A percentile compares a stretch with the other conserved stretches of the same genome.
These are phyloP conservation scores for Crioceris asparagi DNA, from an alignment of 2,888 invertebrate species.

Conservation along the genomic window DNA sequence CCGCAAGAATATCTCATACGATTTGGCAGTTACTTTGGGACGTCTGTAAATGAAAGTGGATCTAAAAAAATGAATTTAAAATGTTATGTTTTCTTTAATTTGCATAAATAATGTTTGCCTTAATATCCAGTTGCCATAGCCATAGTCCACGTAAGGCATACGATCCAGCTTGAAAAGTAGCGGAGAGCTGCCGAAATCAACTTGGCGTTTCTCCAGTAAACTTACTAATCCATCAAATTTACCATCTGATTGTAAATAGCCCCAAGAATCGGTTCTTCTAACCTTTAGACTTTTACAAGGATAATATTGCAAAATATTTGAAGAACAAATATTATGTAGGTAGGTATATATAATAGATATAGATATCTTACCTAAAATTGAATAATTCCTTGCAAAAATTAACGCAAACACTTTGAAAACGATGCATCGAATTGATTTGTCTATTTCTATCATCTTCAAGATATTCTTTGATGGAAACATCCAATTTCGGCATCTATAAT, in stretches of 20 bases:
- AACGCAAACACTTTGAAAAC: slow-evolving; percentile 50
- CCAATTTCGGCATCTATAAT: slow-evolving; percentile 36
- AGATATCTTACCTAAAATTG: slow-evolving; percentile 55
- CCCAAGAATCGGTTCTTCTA: slow-evolving; percentile 49
- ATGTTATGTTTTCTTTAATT: background rate
- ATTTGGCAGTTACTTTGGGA: slow-evolving; percentile 48
- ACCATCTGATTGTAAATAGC: slow-evolving; percentile 47
- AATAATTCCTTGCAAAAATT: slow-evolving; percentile 51
- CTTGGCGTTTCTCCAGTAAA: slow-evolving; percentile 39
- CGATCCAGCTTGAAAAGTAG: slow-evolving; percentile 54
- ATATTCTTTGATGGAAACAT: slow-evolving; percentile 41
- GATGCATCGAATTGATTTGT: slow-evolving; percentile 51
- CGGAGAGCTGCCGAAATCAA: slow-evolving; percentile 59
- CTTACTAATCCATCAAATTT: slow-evolving; percentile 56
- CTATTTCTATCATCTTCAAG: slow-evolving; percentile 41
- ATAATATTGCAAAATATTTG: no score
- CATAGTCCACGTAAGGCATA: slow-evolving; percentile 35
- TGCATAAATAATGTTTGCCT: slow-evolving; percentile 35
- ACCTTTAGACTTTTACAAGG: slow-evolving; percentile 38
- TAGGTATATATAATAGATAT: background rate
- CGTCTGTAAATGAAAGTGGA: slow-evolving; percentile 58
- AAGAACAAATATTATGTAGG: background rate
- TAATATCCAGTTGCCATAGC: slow-evolving; percentile 50
- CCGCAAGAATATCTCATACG: slow-evolving; percentile 52
- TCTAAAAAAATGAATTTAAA: slow-evolving; percentile 39